Conservation (phyloP, 1,140 invertebrate species). For the Monochamus saltuarius region DNA sequence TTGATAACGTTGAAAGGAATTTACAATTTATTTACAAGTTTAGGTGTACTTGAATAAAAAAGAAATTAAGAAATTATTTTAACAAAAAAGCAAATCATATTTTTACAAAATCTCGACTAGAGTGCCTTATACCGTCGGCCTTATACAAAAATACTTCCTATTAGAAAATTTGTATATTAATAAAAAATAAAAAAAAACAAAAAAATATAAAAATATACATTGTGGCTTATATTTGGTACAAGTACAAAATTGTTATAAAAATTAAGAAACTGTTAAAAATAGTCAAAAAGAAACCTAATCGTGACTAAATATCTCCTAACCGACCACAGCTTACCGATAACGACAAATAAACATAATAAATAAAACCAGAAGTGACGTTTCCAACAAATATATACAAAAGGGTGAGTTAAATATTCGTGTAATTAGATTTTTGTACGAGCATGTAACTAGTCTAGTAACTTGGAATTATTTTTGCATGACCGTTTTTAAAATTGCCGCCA, state of each 20-base stretch:
- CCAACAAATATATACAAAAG: neutral
- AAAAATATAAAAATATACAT: constrained; percentile 39
- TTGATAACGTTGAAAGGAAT: constrained; percentile 27
- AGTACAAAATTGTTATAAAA: constrained; percentile 30
- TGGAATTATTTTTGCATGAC: no score
- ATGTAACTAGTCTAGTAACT: neutral
- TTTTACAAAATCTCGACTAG: constrained; percentile 49
- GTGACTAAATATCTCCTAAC: constrained; percentile 23
- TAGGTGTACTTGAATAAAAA: constrained; percentile 39
- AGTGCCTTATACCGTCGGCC: constrained; percentile 51
- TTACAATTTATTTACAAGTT: constrained; percentile 37
- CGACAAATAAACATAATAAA: constrained; percentile 15
- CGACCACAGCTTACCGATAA: constrained; percentile 8
- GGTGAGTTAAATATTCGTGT: constrained; percentile 19
- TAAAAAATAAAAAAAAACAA: constrained; percentile 44
- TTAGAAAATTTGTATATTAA: constrained; percentile 50
- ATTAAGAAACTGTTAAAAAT: constrained; percentile 20
- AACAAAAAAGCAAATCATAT: constrained; percentile 40
- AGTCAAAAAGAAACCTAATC: constrained; percentile 26
- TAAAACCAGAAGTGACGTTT: constrained; percentile 8
- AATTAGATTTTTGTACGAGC: neutral
- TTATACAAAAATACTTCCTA: constrained; percentile 47
- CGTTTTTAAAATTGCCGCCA: neutral
- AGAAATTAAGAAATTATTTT: constrained; percentile 39
- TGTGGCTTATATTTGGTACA: constrained; percentile 40